Percentiles rank a stretch among this genome's conserved stretches.
Conservation (phyloP, 2,797 vertebrate genomes). For the Amazonetta brasiliensis region DNA sequence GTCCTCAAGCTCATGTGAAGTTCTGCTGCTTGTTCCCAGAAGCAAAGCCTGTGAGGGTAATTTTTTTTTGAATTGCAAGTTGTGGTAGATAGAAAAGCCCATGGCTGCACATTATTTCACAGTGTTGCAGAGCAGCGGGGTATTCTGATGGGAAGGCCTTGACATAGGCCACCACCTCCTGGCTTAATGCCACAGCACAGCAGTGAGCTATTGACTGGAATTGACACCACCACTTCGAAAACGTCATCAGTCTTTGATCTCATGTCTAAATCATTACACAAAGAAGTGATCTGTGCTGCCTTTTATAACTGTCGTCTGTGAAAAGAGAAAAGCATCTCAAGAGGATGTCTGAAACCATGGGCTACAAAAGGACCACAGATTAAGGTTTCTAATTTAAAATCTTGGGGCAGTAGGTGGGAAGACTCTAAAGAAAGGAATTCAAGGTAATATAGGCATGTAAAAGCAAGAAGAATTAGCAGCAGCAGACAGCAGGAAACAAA, state of each 20-base stretch:
- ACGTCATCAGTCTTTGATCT: neutral
- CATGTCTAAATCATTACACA: neutral
- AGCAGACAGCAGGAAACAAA: neutral
- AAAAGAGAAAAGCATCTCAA: neutral
- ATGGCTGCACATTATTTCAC: rapidly evolving
- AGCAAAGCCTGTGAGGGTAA: neutral
- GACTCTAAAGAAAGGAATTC: neutral
- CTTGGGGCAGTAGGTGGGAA: neutral
- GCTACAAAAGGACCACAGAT: neutral
- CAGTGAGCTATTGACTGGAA: neutral
- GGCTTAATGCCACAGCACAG: neutral
- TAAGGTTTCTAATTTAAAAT: neutral
- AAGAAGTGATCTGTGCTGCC: neutral
- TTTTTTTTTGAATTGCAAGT: neutral
- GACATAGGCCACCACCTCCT: neutral
- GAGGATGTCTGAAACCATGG: neutral
- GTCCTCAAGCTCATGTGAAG: neutral
- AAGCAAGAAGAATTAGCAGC: neutral
- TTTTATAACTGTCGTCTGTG: neutral
- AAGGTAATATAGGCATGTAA: neutral
- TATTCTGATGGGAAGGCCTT: neutral
- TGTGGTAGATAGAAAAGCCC: neutral
- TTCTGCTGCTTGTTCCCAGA: neutral
- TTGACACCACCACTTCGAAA: neutral
- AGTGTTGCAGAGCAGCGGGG: neutral